These are phyloP conservation scores for Oreochromis tanganicae DNA, from an alignment of 2,113 vertebrate genomes.

Conservation along the genomic window DNA sequence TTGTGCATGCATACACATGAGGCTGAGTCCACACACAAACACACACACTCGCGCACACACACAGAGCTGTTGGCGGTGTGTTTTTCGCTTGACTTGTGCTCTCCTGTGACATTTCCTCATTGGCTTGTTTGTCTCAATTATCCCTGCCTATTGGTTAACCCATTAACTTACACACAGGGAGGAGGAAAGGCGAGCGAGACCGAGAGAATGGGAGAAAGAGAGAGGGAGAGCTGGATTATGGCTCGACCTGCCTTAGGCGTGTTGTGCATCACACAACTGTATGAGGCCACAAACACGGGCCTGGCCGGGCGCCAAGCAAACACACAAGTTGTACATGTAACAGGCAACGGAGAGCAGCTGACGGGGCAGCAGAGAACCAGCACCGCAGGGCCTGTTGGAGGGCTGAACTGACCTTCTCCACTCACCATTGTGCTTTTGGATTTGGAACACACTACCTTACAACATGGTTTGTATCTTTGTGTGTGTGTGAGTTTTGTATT, in stretches of 20 bases:
- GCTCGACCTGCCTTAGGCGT: conserved; percentile 40
- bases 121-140: conserved; percentile 73
- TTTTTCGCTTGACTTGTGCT: conserved; percentile 63
- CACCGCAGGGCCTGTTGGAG: conserved; percentile 29
- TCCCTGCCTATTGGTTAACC: conserved; percentile 65
- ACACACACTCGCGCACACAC: neutral
- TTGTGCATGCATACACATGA: neutral
- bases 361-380: conserved; percentile 32
- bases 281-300: conserved; percentile 34
- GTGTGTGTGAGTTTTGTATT: neutral
- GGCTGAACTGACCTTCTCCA: conserved; percentile 49
- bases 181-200: neutral
- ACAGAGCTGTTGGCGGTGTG: conserved; percentile 40
- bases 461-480: neutral
- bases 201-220: neutral
- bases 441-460: conserved; percentile 14
- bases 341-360: conserved; percentile 28
- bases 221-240: conserved; percentile 31
- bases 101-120: conserved; percentile 69
- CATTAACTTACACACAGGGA: conserved; percentile 55
- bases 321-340: conserved; percentile 11
- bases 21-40: neutral
- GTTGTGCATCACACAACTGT: conserved; percentile 59
- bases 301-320: conserved; percentile 40
- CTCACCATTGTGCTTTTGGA: conserved; percentile 16